Base-by-base conservation (phyloP, 23 tunicate species). In the Corella eumyota region DNA sequence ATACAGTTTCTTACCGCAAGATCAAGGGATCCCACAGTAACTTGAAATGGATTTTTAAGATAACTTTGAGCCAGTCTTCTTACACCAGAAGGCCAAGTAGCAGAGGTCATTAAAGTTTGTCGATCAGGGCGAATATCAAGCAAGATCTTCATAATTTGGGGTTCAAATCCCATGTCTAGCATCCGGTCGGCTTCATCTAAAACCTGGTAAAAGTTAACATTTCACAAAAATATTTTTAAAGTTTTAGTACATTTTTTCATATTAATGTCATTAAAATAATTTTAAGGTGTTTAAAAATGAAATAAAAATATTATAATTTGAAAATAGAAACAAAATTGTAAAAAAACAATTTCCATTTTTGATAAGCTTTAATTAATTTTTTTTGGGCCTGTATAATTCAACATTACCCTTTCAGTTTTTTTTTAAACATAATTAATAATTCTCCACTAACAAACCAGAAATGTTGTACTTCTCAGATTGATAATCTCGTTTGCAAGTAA, bases 101-200 rank as follows among this genome's bases (percentile, higher is more conserved):
- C 99, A 30, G 99, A 93, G 34, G 99, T 93, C 99, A 93, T 93
- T 19, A 93, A 15, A 2, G 90, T 83, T 58, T 93, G 99, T 5
- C 99, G 74, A 55, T 93, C 93, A 9, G 86, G 92, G 22, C 92
- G 72, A 21, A 92, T 84, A 46, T 82, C 92, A 3, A 81, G 35
- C 45, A 93, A 25, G 25, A 93, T 78, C 45, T 93, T 93, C 81
- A 65, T 77, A 35, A 93, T 78, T 56, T 93, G 90, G 6, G 95
- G 95, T 47, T 84, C 90, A 46, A 93, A 93, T 2, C 99, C 99
- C 90, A 84, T 72, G 63, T 93, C 99, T 2, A 93, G 82, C 99
- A 93, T 93, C 37, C 95, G 57, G 74, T 93, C 99, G 0, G 99
- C 99, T 68, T 93, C 99, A 55, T 93, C 99, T 38, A 93, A 63